Conservation (phyloP, 2,888 invertebrate genomes). For the Drosophila paramelanica region DNA sequence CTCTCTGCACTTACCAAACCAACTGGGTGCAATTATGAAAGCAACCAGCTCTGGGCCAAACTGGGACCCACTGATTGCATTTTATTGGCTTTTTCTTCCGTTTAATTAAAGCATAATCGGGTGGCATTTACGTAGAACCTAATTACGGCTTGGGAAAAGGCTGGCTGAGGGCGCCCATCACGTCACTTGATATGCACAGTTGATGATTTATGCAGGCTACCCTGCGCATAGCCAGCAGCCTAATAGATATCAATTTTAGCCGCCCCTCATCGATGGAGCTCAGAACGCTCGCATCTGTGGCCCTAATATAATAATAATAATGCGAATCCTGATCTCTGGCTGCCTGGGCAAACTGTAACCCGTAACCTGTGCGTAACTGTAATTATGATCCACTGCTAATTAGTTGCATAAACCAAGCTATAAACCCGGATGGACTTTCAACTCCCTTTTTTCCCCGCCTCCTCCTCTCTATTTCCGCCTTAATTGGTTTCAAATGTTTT, state of each 20-base stretch:
- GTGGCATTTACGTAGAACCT: slow-evolving; percentile 33
- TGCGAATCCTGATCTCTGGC: slow-evolving; percentile 4
- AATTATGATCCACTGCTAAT: slow-evolving; percentile 67
- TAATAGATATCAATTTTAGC: slow-evolving; percentile 8
- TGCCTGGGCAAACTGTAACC: neutral
- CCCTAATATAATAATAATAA: slow-evolving; percentile 46
- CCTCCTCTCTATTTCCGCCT: too few species aligned
- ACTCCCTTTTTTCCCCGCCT: neutral
- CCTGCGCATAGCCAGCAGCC: slow-evolving; percentile 9
- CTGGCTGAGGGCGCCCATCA: neutral
- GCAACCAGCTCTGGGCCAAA: neutral
- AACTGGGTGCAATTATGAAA: slow-evolving; percentile 40
- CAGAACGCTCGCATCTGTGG: slow-evolving; percentile 11
- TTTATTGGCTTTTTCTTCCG: slow-evolving; percentile 8
- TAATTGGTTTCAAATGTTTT: slow-evolving; percentile 77
- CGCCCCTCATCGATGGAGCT: neutral
- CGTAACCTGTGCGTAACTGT: slow-evolving; percentile 11
- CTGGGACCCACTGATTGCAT: slow-evolving; percentile 13
- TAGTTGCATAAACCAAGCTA: slow-evolving; percentile 76
- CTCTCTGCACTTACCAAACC: slow-evolving; percentile 26
- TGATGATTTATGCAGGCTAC: slow-evolving; percentile 74
- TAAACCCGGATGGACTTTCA: slow-evolving; percentile 60
- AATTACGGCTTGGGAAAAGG: slow-evolving; percentile 22
- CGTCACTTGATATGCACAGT: neutral
- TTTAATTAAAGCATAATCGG: slow-evolving; percentile 48